phyloP scores from a whole-genome alignment of 2,888 invertebrate species.

The Sinodicranocentrus sp. region DNA sequence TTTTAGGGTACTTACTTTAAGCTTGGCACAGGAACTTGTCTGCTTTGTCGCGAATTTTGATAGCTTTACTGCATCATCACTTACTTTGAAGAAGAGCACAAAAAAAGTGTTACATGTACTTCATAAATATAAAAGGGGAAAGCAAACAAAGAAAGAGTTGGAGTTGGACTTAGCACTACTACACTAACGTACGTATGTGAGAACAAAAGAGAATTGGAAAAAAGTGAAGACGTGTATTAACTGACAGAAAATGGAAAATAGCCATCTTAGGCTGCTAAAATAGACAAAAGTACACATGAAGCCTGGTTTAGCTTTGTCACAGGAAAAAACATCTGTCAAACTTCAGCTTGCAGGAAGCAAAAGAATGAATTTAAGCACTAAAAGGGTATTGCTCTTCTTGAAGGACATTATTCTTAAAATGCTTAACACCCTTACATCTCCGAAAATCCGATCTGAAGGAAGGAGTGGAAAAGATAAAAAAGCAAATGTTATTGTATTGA shows the following conservation, averaged over 20 bases:
- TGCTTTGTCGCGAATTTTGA: no score
- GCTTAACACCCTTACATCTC: no score
- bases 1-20: no score
- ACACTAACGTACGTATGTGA: slow-evolving; percentile 19
- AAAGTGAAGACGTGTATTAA: slow-evolving; percentile 12
- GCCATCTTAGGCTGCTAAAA: neutral
- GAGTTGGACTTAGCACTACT: slow-evolving; percentile 17
- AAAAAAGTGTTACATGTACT: no score
- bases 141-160: slow-evolving; percentile 15
- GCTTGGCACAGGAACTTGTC: no score
- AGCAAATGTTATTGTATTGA: no score
- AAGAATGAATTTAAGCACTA: slow-evolving; percentile 3
- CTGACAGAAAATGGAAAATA: slow-evolving; percentile 32
- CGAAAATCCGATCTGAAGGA: no score
- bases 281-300: neutral
- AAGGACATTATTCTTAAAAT: neutral
- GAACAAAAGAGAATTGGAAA: slow-evolving; percentile 4
- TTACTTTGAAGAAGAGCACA: no score
- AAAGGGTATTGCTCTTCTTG: neutral
- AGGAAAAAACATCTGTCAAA: neutral
- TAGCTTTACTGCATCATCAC: no score
- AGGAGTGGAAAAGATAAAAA: no score
- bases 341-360: no score
- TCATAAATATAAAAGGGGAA: neutral
- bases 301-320: neutral